Percentiles rank a stretch among this genome's conserved stretches.
These are phyloP conservation scores for Limnephilus auricula DNA, from an alignment of 2,888 invertebrate genomes.

Conservation along the genomic window DNA sequence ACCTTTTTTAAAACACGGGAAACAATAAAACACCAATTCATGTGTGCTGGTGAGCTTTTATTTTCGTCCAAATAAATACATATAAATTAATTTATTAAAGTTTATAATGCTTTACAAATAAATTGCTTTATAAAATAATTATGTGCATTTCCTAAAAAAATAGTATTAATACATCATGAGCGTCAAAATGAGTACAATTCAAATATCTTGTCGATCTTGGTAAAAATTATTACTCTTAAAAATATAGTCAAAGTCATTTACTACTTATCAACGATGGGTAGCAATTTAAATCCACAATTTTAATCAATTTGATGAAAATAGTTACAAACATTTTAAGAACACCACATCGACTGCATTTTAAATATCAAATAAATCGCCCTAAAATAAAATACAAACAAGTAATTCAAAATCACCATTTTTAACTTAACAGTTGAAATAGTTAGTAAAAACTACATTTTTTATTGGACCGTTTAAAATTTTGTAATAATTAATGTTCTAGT, in stretches of 20 bases:
- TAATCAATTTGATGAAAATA: neutral
- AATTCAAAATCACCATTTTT: neutral
- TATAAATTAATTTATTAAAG: constrained; percentile 31
- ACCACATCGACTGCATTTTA: neutral
- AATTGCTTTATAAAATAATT: neutral
- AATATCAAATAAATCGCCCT: neutral
- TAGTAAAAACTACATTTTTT: neutral
- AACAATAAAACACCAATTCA: constrained; percentile 39
- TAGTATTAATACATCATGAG: constrained; percentile 4
- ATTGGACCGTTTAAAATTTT: neutral
- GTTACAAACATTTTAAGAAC: neutral
- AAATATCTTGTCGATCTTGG: neutral
- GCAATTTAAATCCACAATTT: neutral
- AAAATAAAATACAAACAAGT: neutral
- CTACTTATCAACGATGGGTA: neutral
- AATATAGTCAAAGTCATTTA: neutral
- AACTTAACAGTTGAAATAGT: neutral
- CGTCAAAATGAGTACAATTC: neutral
- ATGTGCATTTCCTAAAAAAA: constrained; percentile 22
- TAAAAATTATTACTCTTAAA: neutral
- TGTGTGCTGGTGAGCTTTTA: constrained; percentile 64
- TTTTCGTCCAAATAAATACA: constrained; percentile 48
- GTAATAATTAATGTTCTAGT: neutral
- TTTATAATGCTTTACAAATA: constrained; percentile 11
- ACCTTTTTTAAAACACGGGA: neutral